A percentile compares a stretch with the other conserved stretches of the same genome.
Conservation (phyloP, 2,797 vertebrate genomes). For the Enteromius anoplus region DNA sequence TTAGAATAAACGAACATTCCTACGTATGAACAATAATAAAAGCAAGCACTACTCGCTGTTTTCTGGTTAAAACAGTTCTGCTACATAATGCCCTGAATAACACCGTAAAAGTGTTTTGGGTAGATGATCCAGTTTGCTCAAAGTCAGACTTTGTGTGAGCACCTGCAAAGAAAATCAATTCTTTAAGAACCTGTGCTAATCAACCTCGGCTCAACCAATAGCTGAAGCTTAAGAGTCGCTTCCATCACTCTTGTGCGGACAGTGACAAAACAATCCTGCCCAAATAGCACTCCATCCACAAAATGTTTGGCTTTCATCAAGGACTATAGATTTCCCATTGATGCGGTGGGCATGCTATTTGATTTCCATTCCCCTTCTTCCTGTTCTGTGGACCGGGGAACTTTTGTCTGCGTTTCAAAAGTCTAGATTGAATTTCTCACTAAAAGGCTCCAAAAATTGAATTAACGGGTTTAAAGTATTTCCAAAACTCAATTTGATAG, state of each 20-base stretch:
- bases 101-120: background rate
- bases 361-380: conserved; percentile 41
- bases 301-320: conserved; percentile 54
- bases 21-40: background rate
- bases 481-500: conserved; percentile 14
- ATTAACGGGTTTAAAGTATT: conserved; percentile 30
- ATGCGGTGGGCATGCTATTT: conserved; percentile 28
- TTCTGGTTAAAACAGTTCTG: conserved; percentile 13
- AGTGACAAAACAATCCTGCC: conserved; percentile 43
- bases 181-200: conserved; percentile 37
- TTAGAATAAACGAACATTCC: background rate
- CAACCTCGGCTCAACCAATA: conserved; percentile 19
- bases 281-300: conserved; percentile 40
- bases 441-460: conserved; percentile 32
- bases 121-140: background rate
- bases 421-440: conserved; percentile 28
- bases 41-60: background rate
- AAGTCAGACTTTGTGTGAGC: conserved; percentile 13
- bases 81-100: background rate
- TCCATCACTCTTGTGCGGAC: conserved; percentile 38
- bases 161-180: conserved; percentile 25
- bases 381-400: conserved; percentile 23
- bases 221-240: conserved; percentile 9
- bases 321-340: conserved; percentile 49
- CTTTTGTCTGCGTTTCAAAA: conserved; percentile 32